Conservation (phyloP, 2,797 vertebrate genomes). For the Acanthis flammea region DNA sequence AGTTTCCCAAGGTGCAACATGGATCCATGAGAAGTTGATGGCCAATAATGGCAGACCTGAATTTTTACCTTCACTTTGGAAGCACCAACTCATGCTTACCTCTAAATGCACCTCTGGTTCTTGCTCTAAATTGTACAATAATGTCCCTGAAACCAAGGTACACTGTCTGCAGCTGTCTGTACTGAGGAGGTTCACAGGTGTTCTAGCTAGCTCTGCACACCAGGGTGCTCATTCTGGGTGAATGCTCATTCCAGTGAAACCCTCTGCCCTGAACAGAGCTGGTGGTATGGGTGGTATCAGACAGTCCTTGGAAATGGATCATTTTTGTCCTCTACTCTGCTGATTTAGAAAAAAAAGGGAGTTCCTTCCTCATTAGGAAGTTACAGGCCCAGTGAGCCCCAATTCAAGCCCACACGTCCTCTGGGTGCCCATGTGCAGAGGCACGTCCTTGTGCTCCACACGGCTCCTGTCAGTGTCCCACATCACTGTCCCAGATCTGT, state of each 20-base stretch:
- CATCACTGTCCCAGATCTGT: not conserved
- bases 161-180: not conserved
- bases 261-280: not conserved
- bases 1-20: not conserved
- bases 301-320: not conserved
- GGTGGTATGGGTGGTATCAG: not conserved
- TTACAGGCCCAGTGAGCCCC: not conserved
- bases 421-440: fast-evolving
- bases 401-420: not conserved
- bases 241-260: not conserved
- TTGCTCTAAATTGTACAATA: not conserved
- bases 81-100: not conserved
- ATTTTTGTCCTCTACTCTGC: not conserved
- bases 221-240: not conserved
- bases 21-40: not conserved
- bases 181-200: not conserved
- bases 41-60: not conserved
- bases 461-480: not conserved
- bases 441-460: not conserved
- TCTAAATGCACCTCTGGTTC: not conserved
- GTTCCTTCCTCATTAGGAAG: not conserved
- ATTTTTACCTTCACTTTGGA: not conserved
- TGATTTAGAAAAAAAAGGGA: not conserved
- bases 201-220: not conserved
- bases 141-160: not conserved